These are phyloP conservation scores for Salvelinus alpinus DNA, from an alignment of 2,113 vertebrate species.

Conservation along the genomic window DNA sequence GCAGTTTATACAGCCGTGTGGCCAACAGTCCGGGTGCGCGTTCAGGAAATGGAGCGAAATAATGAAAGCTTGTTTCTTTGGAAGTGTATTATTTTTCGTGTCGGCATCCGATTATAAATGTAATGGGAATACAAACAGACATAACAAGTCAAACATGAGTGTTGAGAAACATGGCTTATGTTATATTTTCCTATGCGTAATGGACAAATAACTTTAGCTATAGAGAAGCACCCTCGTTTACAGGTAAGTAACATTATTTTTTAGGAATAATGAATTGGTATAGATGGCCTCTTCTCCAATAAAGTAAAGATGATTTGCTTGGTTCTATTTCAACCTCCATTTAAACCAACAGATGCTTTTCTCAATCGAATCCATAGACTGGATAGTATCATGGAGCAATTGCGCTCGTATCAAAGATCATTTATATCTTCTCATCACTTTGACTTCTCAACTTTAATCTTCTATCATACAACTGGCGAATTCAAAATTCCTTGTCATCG, in stretches of 20 bases:
- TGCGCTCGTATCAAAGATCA: too few relatives aligned
- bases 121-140: conserved; percentile 20
- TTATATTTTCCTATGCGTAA: conserved; percentile 4
- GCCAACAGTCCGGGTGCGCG: conserved; percentile 1
- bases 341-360: too few relatives aligned
- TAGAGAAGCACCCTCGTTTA: conserved; percentile 8
- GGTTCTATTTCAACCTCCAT: too few relatives aligned
- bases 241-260: conserved; percentile 23
- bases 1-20: neutral
- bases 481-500: too few relatives aligned
- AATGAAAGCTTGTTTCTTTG: neutral
- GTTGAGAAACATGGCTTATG: neutral
- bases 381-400: too few relatives aligned
- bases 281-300: too few relatives aligned
- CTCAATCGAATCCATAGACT: too few relatives aligned
- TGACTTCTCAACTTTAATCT: neutral
- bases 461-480: neutral
- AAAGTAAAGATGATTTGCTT: too few relatives aligned
- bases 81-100: conserved; percentile 11
- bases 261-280: neutral
- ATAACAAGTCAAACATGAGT: conserved; percentile 7
- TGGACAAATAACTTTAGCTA: conserved; percentile 14
- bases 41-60: conserved; percentile 20
- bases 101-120: neutral
- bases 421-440: neutral